phyloP scores from a whole-genome alignment of 2,888 invertebrate species.

The Temnothorax unifasciatus region DNA sequence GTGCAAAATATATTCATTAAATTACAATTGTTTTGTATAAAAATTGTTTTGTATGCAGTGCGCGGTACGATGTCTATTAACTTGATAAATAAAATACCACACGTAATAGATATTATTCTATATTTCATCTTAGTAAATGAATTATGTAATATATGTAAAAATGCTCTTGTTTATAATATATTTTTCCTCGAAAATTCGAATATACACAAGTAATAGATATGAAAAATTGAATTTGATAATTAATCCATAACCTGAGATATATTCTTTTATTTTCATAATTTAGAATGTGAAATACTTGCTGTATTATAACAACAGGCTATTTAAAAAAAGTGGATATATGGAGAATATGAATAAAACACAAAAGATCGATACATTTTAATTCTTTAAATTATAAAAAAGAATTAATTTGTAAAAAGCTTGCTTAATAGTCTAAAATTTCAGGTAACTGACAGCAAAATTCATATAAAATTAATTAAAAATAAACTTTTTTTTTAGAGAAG shows the following conservation, averaged over 20 bases:
- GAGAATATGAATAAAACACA: background rate
- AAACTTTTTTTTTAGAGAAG: background rate
- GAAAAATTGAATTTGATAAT: background rate
- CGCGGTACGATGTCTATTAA: background rate
- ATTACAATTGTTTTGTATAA: conserved; percentile 6
- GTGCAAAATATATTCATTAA: background rate
- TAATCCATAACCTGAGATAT: background rate
- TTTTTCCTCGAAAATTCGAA: background rate
- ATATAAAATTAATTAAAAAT: background rate
- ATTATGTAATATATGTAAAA: background rate
- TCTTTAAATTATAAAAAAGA: background rate
- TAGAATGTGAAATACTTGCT: background rate
- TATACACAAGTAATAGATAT: background rate
- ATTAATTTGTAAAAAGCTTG: background rate
- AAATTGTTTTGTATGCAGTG: conserved; percentile 18
- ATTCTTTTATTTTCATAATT: background rate
- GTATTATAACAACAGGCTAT: background rate
- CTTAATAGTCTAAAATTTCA: background rate
- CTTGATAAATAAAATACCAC: conserved; percentile 11
- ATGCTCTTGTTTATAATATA: background rate
- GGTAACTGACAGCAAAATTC: background rate
- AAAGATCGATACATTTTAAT: background rate
- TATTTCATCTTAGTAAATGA: background rate
- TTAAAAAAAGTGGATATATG: background rate
- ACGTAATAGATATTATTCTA: background rate